Percentiles rank a stretch among this genome's conserved stretches.
Conservation (phyloP, 2,113 vertebrate species). For the Cacatua alba region DNA sequence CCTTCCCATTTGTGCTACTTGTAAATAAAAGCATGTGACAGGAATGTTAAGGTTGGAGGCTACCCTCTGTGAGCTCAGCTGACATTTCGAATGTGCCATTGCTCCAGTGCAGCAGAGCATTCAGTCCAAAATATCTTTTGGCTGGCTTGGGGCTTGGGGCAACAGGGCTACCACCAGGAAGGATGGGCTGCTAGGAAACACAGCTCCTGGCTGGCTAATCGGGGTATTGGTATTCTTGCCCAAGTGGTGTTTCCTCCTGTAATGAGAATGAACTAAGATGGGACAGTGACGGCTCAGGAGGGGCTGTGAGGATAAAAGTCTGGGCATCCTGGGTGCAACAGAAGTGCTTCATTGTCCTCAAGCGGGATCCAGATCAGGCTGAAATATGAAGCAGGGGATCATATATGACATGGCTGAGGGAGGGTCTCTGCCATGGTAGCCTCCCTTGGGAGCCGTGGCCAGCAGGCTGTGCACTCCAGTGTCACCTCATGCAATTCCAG, state of each 20-base stretch:
- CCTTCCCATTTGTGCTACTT: conserved; percentile 57
- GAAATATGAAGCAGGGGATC: not conserved
- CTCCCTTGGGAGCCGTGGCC: fast-evolving
- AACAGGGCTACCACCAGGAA: not conserved
- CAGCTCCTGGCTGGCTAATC: not conserved
- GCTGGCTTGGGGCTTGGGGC: not conserved
- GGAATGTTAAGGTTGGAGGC: conserved; percentile 46
- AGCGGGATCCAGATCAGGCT: not conserved
- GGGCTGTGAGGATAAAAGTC: not conserved
- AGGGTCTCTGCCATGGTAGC: fast-evolving
- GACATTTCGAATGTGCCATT: not conserved
- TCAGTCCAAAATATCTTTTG: conserved; percentile 2
- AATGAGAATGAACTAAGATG: not conserved
- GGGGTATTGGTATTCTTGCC: not conserved
- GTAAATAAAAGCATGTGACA: conserved; percentile 69
- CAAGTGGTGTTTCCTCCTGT: not conserved
- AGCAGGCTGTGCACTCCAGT: fast-evolving
- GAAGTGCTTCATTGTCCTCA: not conserved
- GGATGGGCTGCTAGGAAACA: not conserved
- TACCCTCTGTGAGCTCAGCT: not conserved
- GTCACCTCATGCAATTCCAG: not conserved
- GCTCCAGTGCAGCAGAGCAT: not conserved
- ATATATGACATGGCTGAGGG: not conserved
- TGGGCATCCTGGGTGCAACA: fast-evolving
- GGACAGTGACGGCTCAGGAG: not conserved